These are phyloP conservation scores for Iguana delicatissima DNA, from an alignment of 2,797 vertebrate genomes.

Conservation along the genomic window DNA sequence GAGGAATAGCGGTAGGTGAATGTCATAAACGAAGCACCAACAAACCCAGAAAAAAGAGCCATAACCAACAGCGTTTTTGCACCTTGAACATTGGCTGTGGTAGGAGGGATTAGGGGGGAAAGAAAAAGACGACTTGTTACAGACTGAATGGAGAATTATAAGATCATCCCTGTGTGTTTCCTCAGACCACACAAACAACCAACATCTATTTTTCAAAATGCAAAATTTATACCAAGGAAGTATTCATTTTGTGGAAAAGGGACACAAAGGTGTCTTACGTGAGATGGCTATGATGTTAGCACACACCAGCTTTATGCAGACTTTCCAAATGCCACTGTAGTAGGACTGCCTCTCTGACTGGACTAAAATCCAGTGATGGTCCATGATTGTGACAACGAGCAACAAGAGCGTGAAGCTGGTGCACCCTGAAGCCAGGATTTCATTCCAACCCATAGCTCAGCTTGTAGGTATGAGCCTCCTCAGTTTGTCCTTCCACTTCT, in stretches of 20 bases:
- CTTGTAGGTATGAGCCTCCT: neutral
- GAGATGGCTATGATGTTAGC: neutral
- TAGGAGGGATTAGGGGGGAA: neutral
- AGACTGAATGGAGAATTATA: neutral
- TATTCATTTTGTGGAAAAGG: neutral
- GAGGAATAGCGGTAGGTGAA: slow-evolving; percentile 31
- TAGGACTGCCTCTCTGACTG: neutral
- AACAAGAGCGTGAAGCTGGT: neutral
- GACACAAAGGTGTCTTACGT: slow-evolving; percentile 4
- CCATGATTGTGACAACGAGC: neutral
- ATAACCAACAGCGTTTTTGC: neutral
- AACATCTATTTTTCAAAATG: neutral
- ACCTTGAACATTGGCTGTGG: slow-evolving; percentile 12
- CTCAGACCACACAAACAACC: neutral
- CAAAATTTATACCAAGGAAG: neutral
- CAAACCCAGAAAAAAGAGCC: slow-evolving; percentile 11
- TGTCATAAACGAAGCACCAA: slow-evolving; percentile 21
- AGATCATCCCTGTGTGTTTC: neutral
- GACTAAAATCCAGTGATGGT: slow-evolving; percentile 21
- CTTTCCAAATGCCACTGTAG: slow-evolving; percentile 40
- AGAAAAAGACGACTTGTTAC: neutral
- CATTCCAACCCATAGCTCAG: slow-evolving; percentile 21
- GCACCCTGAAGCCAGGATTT: neutral
- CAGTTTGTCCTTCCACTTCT: neutral
- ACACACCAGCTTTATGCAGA: slow-evolving; percentile 17